Evolutionary conservation across 2,888 invertebrate genomes (phyloP).

Genomic region (Ecdyonurus torrentis): DNA sequence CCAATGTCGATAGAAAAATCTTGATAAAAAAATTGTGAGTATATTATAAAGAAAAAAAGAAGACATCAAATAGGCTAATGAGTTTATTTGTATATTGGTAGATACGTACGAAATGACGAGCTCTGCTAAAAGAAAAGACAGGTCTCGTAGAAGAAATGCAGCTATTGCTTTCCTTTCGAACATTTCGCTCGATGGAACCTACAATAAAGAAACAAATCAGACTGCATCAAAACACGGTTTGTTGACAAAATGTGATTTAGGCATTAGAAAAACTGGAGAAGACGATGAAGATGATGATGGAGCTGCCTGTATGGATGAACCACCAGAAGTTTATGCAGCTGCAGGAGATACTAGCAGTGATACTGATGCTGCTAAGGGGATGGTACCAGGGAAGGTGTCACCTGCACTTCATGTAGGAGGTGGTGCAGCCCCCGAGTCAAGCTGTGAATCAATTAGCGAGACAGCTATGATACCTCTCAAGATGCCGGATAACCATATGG

Average conservation of each 20-base stretch:
- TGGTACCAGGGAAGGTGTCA: slow-evolving; percentile 4
- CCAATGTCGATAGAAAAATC: neutral
- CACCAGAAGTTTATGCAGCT: neutral
- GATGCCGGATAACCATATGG: slow-evolving; percentile 23
- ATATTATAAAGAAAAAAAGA: neutral
- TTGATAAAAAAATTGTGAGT: neutral
- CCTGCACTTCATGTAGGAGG: slow-evolving; percentile 2
- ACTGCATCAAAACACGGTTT: slow-evolving; percentile 23
- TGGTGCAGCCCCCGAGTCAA: slow-evolving; percentile 37
- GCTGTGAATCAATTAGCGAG: slow-evolving; percentile 50
- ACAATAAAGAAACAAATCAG: slow-evolving; percentile 53
- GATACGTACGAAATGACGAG: slow-evolving; percentile 33
- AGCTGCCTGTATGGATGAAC: neutral
- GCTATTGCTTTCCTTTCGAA: slow-evolving; percentile 89
- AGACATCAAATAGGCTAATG: neutral
- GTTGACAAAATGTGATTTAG: slow-evolving; percentile 8
- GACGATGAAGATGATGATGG: slow-evolving; percentile 9
- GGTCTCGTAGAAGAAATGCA: slow-evolving; percentile 71
- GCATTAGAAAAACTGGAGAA: slow-evolving; percentile 6
- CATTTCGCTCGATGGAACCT: slow-evolving; percentile 85
- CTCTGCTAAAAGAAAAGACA: slow-evolving; percentile 33
- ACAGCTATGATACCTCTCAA: slow-evolving; percentile 49
- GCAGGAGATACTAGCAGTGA: slow-evolving; percentile 1
- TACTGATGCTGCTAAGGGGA: slow-evolving; percentile 5
- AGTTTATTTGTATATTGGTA: neutral